Conservation (phyloP, 2,797 vertebrate species). For the Nothura maculosa region DNA sequence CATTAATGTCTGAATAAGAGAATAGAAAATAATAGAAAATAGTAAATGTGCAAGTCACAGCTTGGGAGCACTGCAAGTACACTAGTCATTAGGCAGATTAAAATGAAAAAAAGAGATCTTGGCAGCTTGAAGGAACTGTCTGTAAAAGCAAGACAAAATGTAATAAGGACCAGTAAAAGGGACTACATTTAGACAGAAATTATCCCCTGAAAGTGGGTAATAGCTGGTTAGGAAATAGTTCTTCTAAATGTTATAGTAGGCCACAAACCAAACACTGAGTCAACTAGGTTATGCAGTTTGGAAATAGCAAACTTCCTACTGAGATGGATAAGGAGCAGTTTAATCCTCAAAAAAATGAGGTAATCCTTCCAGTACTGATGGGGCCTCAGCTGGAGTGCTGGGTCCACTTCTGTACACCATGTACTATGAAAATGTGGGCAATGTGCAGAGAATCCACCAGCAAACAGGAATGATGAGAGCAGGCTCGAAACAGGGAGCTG, state of each 20-base stretch:
- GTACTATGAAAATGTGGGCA: neutral
- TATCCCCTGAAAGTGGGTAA: conserved; percentile 1
- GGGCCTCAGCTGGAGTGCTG: neutral
- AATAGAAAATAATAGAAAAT: neutral
- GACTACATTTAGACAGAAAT: neutral
- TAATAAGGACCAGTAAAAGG: neutral
- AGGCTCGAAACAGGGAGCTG: neutral
- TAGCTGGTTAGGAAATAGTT: neutral
- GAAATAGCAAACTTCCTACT: neutral
- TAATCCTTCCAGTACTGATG: neutral
- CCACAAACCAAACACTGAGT: neutral
- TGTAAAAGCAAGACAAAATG: neutral
- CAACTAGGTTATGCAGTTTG: neutral
- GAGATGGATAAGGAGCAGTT: neutral
- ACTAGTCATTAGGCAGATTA: neutral
- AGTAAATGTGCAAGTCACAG: neutral
- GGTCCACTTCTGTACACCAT: neutral
- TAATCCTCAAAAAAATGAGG: neutral
- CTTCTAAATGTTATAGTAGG: neutral
- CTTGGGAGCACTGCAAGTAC: neutral
- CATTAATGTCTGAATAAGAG: neutral
- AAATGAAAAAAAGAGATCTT: neutral
- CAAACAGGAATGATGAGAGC: neutral
- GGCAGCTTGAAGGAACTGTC: neutral
- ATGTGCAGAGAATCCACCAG: neutral